phyloP scores from a whole-genome alignment of 2,113 vertebrate species.

The Aepyceros melampus region DNA sequence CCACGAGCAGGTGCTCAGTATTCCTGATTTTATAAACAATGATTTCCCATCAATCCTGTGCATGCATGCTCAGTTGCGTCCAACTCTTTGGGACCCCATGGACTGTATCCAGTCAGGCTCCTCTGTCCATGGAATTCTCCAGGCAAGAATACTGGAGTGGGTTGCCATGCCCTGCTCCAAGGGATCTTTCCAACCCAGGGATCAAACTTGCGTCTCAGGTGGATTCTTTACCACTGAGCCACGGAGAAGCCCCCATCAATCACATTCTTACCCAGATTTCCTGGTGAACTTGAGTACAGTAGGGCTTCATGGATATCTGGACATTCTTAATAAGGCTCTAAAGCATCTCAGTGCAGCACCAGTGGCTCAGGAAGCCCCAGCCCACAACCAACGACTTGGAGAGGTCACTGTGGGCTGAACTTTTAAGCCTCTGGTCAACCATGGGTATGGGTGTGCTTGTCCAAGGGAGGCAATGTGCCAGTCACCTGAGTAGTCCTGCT shows the following conservation, averaged over 20 bases:
- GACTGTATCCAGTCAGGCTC: background rate
- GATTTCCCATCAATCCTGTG: background rate
- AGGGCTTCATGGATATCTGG: background rate
- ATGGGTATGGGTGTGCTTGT: too few relatives aligned
- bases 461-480: background rate
- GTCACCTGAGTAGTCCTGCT: background rate
- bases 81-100: background rate
- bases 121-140: background rate
- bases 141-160: background rate
- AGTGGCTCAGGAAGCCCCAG: background rate
- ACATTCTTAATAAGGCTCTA: background rate
- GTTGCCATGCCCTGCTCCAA: background rate
- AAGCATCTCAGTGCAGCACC: background rate
- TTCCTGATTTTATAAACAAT: background rate
- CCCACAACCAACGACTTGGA: background rate
- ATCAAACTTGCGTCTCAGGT: background rate
- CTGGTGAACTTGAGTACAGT: background rate
- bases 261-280: background rate
- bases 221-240: background rate
- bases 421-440: background rate
- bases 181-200: background rate
- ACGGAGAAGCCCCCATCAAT: background rate
- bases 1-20: background rate
- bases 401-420: background rate
- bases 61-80: background rate